Evolutionary conservation across 2,797 vertebrate species (phyloP).

Genomic region (Spinus pinus): DNA sequence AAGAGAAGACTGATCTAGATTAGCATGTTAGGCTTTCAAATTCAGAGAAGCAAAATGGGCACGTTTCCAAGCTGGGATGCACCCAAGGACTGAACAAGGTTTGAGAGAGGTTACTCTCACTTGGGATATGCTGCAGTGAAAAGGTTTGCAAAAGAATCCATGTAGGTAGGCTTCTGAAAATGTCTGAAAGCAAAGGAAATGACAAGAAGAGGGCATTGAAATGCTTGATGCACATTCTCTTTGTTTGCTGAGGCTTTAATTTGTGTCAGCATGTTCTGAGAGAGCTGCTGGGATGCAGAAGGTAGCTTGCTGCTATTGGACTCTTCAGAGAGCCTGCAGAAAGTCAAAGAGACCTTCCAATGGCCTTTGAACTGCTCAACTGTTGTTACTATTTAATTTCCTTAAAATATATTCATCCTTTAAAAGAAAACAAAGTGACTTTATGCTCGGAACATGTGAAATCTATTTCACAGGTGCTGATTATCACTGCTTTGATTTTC

Average conservation of each 20-base stretch:
- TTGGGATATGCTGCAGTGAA: neutral
- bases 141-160: neutral
- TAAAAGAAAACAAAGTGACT: neutral
- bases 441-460: neutral
- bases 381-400: neutral
- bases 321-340: neutral
- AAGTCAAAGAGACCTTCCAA: neutral
- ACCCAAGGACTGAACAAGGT: neutral
- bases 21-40: neutral
- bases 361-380: neutral
- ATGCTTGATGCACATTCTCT: neutral
- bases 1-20: neutral
- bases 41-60: neutral
- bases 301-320: neutral
- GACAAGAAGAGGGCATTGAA: neutral
- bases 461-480: neutral
- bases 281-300: neutral
- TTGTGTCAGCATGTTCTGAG: neutral
- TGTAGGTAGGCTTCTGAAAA: neutral
- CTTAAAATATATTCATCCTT: neutral
- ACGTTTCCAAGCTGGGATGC: neutral
- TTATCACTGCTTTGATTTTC: neutral
- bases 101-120: neutral
- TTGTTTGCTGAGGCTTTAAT: neutral
- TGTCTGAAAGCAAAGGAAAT: neutral